Base-by-base conservation (phyloP, 2,113 vertebrate genomes). In the Panthera uncia region DNA sequence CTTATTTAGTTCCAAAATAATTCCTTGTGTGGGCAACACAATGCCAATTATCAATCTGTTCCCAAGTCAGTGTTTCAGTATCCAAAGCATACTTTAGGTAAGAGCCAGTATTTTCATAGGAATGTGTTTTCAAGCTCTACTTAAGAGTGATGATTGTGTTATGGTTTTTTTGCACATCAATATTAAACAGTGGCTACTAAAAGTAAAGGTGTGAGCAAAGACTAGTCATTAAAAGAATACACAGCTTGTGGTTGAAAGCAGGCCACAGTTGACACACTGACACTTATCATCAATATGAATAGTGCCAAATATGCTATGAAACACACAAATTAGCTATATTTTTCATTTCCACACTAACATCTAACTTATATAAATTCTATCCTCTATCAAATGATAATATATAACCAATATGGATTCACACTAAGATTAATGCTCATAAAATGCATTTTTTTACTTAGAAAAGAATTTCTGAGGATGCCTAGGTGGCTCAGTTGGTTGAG, bases 161-260 rank as follows among this genome's bases (percentile, higher is more conserved):
- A 81, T 63, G 23, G 16, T 69, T 92, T 97, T 97, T 81, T 94
- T 74, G 76, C 27, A 7, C 78, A 96, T 96, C 48, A 85, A 83
- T 74, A 94, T 89, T 97, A 97, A 97, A 97, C 86, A 97, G 11
- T 71, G 89, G 76, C 52, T 96, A 85, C 95, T 95, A 96, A 96
- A 98, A 94, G 93, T 89, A 97, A 74, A 94, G 55, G 76, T 92
- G 68, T 55, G 84, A 97, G 84, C 94, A 95, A 95, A 89, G 48
- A 10, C 73, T 69, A 84, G 38, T 52, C 76, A 29, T 94, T 95
- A 61, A 97, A 95, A 92, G 73, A 87, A 82, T 85, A 87, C 84
- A 55, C 55, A 92, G 18, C 15, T 95, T 33, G 14, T 57, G 23
- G 55, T 27, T 91, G 66, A 97, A 91, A 93, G 63, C 61, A 93